Evolutionary conservation across 2,888 invertebrate genomes (phyloP).

Genomic region (Ormyrus pomaceus): DNA sequence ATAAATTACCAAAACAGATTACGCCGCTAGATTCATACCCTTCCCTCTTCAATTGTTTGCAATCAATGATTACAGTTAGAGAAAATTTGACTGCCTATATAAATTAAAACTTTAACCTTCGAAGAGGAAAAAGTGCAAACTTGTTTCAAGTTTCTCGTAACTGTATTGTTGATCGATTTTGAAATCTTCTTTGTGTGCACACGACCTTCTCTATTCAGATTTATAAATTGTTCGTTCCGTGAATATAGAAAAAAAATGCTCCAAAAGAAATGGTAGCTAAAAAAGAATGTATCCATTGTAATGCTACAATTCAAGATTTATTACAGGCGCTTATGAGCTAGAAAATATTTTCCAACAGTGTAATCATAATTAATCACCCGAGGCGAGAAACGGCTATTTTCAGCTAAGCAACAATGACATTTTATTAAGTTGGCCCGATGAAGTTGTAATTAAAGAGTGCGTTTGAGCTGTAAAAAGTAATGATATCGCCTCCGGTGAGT

Average conservation of each 20-base stretch:
- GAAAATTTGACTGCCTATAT: too few relatives aligned
- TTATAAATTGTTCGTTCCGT: conserved; percentile 27
- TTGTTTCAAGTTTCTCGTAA: background rate
- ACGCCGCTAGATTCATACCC: too few relatives aligned
- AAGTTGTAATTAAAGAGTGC: conserved; percentile 1
- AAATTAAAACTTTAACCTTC: too few relatives aligned
- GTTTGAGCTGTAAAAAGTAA: background rate
- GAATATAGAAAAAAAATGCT: conserved; percentile 18
- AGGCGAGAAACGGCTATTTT: background rate
- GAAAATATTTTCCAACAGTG: conserved; percentile 38
- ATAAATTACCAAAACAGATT: too few relatives aligned
- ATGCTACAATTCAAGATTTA: conserved; percentile 23
- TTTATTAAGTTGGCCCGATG: background rate
- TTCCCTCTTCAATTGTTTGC: too few relatives aligned
- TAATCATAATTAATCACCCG: conserved; percentile 26
- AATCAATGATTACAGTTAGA: too few relatives aligned
- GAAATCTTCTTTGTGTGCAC: conserved; percentile 1
- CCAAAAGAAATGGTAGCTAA: conserved; percentile 23
- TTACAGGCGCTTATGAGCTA: conserved; percentile 22
- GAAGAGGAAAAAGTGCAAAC: too few relatives aligned
- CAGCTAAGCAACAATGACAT: conserved; percentile 29
- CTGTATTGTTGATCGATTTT: conserved; percentile 14
- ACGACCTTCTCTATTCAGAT: conserved; percentile 11
- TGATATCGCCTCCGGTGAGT: too few relatives aligned
- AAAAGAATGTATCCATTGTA: conserved; percentile 24